phyloP scores from a whole-genome alignment of 2,888 invertebrate species.

The Aspidiotus rigidus region DNA sequence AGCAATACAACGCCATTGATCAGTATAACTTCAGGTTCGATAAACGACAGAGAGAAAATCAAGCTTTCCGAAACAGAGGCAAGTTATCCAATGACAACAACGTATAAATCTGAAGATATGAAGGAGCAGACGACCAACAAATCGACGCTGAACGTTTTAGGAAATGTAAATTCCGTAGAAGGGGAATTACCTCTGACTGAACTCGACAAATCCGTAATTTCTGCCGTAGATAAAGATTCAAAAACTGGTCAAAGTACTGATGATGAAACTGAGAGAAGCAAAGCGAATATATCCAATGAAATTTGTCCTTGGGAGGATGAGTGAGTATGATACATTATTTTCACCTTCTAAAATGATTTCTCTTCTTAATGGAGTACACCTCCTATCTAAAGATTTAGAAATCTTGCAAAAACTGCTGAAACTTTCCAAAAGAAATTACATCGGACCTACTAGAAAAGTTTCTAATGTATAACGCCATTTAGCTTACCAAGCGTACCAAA shows the following conservation, averaged over 20 bases:
- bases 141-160: conserved; percentile 32
- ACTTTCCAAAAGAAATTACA: too few species aligned
- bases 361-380: too few species aligned
- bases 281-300: conserved; percentile 47
- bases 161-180: conserved; percentile 35
- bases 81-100: conserved; percentile 23
- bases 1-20: conserved; percentile 47
- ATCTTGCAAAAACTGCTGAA: too few species aligned
- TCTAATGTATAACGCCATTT: too few species aligned
- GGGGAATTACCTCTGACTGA: background rate
- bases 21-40: conserved; percentile 63
- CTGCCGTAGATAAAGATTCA: conserved; percentile 35
- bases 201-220: conserved; percentile 7
- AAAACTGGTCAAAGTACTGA: conserved; percentile 21
- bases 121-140: conserved; percentile 35
- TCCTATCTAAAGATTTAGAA: too few species aligned
- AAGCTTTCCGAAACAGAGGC: background rate
- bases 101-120: conserved; percentile 15
- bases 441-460: too few species aligned
- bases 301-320: conserved; percentile 94
- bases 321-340: conserved; percentile 53
- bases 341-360: too few species aligned
- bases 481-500: too few species aligned
- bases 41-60: conserved; percentile 45
- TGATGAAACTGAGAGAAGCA: conserved; percentile 34